Percentiles rank a stretch among this genome's conserved stretches.
Conservation (phyloP, 2,888 invertebrate species). For the Zelleria hepariella region DNA sequence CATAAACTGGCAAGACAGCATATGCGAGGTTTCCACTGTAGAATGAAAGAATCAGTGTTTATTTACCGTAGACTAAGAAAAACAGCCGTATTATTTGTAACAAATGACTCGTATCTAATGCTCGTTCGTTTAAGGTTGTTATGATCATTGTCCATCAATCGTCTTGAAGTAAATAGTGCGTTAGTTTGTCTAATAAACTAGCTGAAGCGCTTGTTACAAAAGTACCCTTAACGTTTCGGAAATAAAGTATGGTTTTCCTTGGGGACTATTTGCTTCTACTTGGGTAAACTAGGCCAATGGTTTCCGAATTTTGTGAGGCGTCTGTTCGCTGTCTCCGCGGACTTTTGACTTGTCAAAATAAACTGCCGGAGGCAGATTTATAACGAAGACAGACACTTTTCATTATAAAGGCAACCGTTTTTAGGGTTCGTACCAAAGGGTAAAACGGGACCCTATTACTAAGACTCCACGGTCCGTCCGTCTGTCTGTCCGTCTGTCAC, state of each 20-base stretch:
- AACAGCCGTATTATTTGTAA: background rate
- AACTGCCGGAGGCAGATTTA: conserved; percentile 36
- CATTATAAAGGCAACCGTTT: conserved; percentile 18
- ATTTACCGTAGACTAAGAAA: background rate
- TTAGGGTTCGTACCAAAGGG: no score
- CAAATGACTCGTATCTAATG: background rate
- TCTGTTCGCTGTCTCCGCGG: conserved; percentile 33
- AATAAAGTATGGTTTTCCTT: background rate
- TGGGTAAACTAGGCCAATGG: conserved; percentile 19
- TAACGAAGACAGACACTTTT: conserved; percentile 27
- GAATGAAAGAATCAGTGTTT: background rate
- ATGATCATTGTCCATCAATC: conserved; percentile 3
- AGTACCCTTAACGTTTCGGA: background rate
- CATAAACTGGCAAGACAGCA: no score
- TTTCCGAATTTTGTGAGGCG: conserved; percentile 36
- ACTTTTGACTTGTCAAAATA: conserved; percentile 45
- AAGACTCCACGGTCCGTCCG: no score
- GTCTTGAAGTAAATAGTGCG: background rate
- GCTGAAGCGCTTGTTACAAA: background rate
- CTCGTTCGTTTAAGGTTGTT: background rate
- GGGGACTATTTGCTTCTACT: background rate
- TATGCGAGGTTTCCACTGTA: no score
- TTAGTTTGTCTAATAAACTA: background rate
- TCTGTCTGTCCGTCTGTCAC: no score
- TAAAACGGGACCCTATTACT: no score